Percentiles rank a stretch among this genome's conserved stretches.
Conservation (phyloP, 2,113 vertebrate genomes). For the Urocitellus parryii region DNA sequence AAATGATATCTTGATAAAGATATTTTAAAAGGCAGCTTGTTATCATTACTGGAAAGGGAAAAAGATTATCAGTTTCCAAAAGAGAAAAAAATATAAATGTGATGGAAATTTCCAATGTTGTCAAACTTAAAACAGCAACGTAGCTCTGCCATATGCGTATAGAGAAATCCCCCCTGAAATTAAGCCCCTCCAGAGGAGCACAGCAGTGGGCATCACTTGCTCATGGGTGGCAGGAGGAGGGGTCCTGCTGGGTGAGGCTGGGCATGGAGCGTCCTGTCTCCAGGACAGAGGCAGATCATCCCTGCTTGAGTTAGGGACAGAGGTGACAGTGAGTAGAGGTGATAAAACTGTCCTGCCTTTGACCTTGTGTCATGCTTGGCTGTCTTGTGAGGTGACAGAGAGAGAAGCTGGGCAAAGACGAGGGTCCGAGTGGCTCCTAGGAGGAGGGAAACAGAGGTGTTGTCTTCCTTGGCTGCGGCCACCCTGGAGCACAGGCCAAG, state of each 20-base stretch:
- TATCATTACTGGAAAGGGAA: background rate
- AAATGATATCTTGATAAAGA: background rate
- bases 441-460: background rate
- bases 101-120: background rate
- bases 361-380: background rate
- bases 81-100: background rate
- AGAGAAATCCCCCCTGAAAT: background rate
- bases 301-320: background rate
- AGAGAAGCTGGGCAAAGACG: no score
- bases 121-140: background rate
- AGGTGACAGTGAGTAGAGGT: background rate
- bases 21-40: background rate
- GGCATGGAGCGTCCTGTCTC: background rate
- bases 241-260: no score
- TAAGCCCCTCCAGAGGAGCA: no score
- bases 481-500: no score
- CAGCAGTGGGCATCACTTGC: no score
- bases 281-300: background rate
- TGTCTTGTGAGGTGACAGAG: background rate
- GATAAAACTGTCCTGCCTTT: background rate
- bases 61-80: background rate
- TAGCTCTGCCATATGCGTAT: no score
- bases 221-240: no score
- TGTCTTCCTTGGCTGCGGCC: no score
- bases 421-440: background rate